Evolutionary conservation across 92 coral and sea anemone genomes (phyloP).

Genomic region (Phenganax subtilis): DNA sequence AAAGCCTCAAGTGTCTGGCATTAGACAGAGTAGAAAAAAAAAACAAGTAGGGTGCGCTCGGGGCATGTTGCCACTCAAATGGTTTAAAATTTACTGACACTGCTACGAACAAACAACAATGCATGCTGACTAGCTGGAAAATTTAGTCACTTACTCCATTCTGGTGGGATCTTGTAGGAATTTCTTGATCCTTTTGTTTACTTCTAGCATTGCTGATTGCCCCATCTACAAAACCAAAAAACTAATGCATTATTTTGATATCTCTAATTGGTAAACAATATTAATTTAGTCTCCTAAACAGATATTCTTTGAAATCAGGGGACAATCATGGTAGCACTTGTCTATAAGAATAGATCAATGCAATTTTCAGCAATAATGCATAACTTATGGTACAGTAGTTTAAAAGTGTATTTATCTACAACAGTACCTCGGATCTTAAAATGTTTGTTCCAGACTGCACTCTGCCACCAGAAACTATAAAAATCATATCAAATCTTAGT

Average conservation of each 20-base stretch:
- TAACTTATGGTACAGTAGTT: too few species aligned
- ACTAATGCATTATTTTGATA: slow-evolving; percentile 30
- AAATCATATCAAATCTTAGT: not conserved
- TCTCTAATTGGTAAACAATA: not conserved
- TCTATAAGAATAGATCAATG: too few species aligned
- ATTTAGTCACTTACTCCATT: slow-evolving; percentile 69
- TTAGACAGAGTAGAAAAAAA: too few species aligned
- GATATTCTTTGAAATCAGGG: too few species aligned
- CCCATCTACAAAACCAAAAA: slow-evolving; percentile 10
- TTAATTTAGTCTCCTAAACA: not conserved
- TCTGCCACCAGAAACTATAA: slow-evolving; percentile 8
- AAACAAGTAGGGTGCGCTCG: too few species aligned
- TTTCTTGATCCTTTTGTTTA: slow-evolving; percentile 69
- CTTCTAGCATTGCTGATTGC: slow-evolving; percentile 54
- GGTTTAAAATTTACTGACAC: too few species aligned
- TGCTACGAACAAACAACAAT: too few species aligned
- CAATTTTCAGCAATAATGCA: too few species aligned
- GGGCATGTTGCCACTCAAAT: too few species aligned
- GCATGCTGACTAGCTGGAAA: too few species aligned
- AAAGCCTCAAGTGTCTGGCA: too few species aligned
- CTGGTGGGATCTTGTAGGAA: slow-evolving; percentile 80
- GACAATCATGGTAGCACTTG: too few species aligned
- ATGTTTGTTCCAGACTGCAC: slow-evolving; percentile 17
- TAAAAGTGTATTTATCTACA: not conserved
- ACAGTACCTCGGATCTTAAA: slow-evolving; percentile 29